Evolutionary conservation across 2,888 invertebrate species (phyloP), one percentile per base, ranked within the genome.

Genomic region (Plebejus argus): DNA sequence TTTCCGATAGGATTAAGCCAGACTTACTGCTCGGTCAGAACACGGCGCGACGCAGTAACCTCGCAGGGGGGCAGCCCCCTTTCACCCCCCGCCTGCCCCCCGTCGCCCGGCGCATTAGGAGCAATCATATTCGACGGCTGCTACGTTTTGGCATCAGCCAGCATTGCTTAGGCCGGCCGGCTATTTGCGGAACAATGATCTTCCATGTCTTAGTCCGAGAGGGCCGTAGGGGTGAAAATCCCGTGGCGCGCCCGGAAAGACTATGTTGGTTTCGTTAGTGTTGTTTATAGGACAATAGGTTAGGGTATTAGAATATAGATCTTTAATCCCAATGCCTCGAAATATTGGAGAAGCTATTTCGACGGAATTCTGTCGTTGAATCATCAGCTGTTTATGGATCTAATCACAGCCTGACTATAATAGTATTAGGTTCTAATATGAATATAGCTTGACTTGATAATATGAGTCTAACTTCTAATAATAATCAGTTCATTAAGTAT

Each of bases 21-120:
- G 93, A 93, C 93, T 94, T 94, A 94, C 93, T 93, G 93, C 91
- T 92, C 92, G 92, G 93, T 92, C 92, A 92, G 86, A 92, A 90
- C 91, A 91, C 91, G 90, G 88, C 87, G 90, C 88, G 89, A 89
- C 90, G 91, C 90, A 89, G 86, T 66, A 66, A 66, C 66, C 66
- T 66, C 66, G 66, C 66, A 15, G 66, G 66, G 66, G 23, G 66
- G 66, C 83, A 84, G 83, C 83, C 83, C 84, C 81, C 82, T 79
- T 78, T 78, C 81, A 79, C 83, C 84, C 82, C 80, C 81, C 84
- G 83, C 82, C 83, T 81, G 85, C 85, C 86, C 86, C 84, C 83
- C 79, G 80, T 83, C 86, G 84, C 86, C 88, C 82, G 86, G 83
- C 90, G 92, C 92, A 92, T 93, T 93, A 92, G 92, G 91, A 92